Percentiles rank a stretch among this genome's conserved stretches.
Evolutionary conservation across 1,140 invertebrate genomes (phyloP).

Genomic region (Trichogramma pretiosum): DNA sequence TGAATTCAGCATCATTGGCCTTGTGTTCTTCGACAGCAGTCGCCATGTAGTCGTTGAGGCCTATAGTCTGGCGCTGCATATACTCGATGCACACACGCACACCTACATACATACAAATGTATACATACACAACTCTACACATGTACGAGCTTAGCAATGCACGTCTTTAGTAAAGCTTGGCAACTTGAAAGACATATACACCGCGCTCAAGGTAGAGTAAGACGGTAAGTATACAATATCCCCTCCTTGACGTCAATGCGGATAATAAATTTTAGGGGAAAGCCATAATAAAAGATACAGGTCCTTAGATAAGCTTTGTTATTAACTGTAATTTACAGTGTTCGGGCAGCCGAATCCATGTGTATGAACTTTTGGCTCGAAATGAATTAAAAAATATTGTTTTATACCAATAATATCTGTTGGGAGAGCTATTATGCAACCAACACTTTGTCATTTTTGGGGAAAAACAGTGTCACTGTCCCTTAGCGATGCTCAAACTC

Average conservation of each 20-base stretch:
- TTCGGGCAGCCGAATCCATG: too few relatives aligned
- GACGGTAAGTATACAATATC: neutral
- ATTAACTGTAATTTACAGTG: too few relatives aligned
- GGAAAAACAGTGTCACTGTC: slow-evolving; percentile 45
- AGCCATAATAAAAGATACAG: slow-evolving; percentile 19
- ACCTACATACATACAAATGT: too few relatives aligned
- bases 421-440: too few relatives aligned
- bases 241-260: slow-evolving; percentile 4
- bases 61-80: slow-evolving; percentile 10
- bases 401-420: too few relatives aligned
- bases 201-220: neutral
- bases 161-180: too few relatives aligned
- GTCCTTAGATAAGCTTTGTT: neutral
- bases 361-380: too few relatives aligned
- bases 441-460: slow-evolving; percentile 33
- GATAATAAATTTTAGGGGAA: slow-evolving; percentile 42
- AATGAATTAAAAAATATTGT: too few relatives aligned
- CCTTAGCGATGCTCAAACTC: slow-evolving; percentile 18
- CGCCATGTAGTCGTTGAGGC: too few relatives aligned
- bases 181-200: neutral
- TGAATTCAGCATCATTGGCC: slow-evolving; percentile 31
- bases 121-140: too few relatives aligned
- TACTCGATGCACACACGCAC: slow-evolving; percentile 1
- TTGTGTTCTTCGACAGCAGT: too few relatives aligned
- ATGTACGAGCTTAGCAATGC: too few relatives aligned